phyloP scores from a whole-genome alignment of 2,888 invertebrate species.

The Cecidostiba fungosa region DNA sequence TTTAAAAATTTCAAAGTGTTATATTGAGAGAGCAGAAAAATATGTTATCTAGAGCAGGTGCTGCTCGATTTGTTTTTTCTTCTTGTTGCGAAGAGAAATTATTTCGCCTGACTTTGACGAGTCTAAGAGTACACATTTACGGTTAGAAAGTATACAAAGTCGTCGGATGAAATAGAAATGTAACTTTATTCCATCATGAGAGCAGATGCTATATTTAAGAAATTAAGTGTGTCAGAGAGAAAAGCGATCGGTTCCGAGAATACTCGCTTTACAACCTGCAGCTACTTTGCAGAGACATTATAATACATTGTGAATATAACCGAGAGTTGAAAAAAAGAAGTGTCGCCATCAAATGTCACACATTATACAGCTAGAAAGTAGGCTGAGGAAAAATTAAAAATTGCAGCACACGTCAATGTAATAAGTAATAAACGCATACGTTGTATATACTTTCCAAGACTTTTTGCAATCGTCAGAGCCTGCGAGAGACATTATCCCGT shows the following conservation, averaged over 20 bases:
- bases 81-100: not conserved
- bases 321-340: not conserved
- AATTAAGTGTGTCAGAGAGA: not conserved
- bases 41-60: not conserved
- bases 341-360: conserved; percentile 7
- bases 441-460: not conserved
- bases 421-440: not conserved
- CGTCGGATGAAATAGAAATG: conserved; percentile 4
- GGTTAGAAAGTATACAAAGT: conserved; percentile 12
- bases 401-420: not conserved
- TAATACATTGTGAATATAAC: not conserved
- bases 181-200: not conserved
- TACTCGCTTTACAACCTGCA: not conserved
- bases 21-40: not conserved
- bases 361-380: not conserved
- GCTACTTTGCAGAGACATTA: not conserved
- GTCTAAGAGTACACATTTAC: not conserved
- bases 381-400: not conserved
- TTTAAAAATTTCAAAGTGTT: too few relatives aligned
- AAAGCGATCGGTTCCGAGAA: conserved; percentile 8
- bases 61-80: too few relatives aligned
- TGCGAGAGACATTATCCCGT: not conserved
- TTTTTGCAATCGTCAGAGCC: not conserved
- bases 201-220: not conserved
- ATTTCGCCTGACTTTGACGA: not conserved